These are phyloP conservation scores for Andinoacara biseriatus DNA, from an alignment of 2,113 vertebrate species.

Conservation along the genomic window DNA sequence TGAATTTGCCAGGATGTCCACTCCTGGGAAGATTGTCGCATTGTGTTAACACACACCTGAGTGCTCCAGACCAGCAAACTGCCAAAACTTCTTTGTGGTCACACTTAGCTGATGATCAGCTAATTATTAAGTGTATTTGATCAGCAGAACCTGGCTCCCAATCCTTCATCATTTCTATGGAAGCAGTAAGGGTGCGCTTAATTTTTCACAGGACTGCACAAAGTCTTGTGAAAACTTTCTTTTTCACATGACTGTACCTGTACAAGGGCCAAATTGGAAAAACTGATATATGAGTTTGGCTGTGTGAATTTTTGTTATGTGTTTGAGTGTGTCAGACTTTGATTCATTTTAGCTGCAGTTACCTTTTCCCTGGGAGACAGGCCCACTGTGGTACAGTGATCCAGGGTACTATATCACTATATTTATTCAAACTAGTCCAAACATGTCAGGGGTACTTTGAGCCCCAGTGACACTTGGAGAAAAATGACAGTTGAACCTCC, in stretches of 20 bases:
- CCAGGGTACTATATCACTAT: constrained; percentile 8
- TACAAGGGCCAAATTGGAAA: neutral
- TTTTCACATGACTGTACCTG: neutral
- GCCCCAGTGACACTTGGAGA: constrained; percentile 22
- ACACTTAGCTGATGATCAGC: neutral
- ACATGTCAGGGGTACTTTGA: constrained; percentile 17
- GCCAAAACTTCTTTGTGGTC: neutral
- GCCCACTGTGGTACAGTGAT: constrained; percentile 29
- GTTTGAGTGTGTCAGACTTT: constrained; percentile 10
- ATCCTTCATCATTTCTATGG: neutral
- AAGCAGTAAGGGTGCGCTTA: neutral
- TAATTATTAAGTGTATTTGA: neutral
- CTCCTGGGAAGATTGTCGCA: neutral
- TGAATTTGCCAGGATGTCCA: neutral
- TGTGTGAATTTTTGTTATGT: constrained; percentile 18
- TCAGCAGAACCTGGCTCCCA: neutral
- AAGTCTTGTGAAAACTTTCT: neutral
- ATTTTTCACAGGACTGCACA: neutral
- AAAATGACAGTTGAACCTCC: constrained; percentile 31
- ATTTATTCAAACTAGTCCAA: constrained; percentile 40
- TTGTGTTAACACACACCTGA: neutral
- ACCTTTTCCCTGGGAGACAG: constrained; percentile 26
- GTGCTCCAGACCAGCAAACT: neutral
- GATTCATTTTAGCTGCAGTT: constrained; percentile 34
- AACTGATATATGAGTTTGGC: neutral